These are phyloP conservation scores for Pardalotus punctatus DNA, from an alignment of 2,113 vertebrate genomes.

Conservation along the genomic window DNA sequence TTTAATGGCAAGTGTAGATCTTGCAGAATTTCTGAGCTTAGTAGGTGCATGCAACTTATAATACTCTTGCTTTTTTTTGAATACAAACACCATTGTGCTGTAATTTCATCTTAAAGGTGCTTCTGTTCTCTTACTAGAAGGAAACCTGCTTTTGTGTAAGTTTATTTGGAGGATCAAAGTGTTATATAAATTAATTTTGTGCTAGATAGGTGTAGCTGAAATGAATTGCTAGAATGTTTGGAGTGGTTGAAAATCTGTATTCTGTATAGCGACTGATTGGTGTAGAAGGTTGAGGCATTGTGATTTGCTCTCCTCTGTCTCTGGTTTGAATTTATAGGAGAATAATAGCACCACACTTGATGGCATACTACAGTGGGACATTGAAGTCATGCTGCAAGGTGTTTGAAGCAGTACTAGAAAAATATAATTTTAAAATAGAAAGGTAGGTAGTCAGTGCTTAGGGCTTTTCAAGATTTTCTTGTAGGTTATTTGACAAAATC, in stretches of 20 bases:
- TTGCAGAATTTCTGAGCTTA: neutral
- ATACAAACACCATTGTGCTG: neutral
- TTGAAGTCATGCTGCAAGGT: neutral
- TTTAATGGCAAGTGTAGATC: neutral
- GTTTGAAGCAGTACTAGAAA: neutral
- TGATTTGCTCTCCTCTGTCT: neutral
- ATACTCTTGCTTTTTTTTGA: neutral
- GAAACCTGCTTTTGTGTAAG: neutral
- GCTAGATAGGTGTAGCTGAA: neutral
- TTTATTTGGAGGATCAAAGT: neutral
- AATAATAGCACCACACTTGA: neutral
- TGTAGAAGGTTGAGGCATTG: neutral
- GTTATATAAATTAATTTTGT: neutral
- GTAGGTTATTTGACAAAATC: neutral
- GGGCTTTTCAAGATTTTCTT: neutral
- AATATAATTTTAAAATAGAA: neutral
- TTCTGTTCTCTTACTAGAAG: neutral
- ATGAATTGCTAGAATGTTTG: neutral
- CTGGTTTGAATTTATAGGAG: neutral
- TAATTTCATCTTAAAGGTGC: neutral
- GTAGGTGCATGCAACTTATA: neutral
- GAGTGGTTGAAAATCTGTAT: neutral
- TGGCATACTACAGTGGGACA: neutral
- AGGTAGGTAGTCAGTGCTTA: neutral
- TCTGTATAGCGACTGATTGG: neutral